These are phyloP conservation scores for Sebastes iracundus DNA, from an alignment of 2,797 vertebrate species.

Conservation along the genomic window DNA sequence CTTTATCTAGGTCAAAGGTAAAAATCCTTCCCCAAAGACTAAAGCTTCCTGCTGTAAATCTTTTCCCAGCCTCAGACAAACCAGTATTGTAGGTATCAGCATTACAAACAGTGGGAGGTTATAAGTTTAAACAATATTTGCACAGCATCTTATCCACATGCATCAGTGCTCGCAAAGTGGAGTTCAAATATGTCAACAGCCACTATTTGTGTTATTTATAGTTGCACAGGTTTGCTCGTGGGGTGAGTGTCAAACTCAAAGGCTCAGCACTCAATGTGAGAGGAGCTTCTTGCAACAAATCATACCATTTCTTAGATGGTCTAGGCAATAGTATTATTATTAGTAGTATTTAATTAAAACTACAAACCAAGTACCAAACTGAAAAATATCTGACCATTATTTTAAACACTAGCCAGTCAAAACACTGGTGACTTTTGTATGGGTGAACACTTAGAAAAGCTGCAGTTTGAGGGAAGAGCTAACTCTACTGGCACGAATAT, in stretches of 20 bases:
- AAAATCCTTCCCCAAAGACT: constrained; percentile 26
- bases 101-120: neutral
- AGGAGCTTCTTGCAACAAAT: neutral
- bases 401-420: neutral
- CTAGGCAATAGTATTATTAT: neutral
- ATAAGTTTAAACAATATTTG: neutral
- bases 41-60: constrained; percentile 24
- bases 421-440: neutral
- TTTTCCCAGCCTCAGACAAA: constrained; percentile 15
- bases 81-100: neutral
- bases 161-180: neutral
- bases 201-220: neutral
- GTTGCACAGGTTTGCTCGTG: neutral
- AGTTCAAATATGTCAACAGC: neutral
- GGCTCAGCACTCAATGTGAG: neutral
- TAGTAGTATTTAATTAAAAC: neutral
- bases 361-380: neutral
- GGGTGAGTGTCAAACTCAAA: neutral
- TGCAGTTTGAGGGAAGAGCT: neutral
- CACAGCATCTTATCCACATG: neutral
- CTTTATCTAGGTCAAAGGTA: constrained; percentile 63
- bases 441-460: neutral
- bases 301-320: neutral
- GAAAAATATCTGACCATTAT: neutral
- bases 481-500: neutral